Conservation (phyloP, 2,113 vertebrate genomes). For the Pseudonaja textilis region DNA sequence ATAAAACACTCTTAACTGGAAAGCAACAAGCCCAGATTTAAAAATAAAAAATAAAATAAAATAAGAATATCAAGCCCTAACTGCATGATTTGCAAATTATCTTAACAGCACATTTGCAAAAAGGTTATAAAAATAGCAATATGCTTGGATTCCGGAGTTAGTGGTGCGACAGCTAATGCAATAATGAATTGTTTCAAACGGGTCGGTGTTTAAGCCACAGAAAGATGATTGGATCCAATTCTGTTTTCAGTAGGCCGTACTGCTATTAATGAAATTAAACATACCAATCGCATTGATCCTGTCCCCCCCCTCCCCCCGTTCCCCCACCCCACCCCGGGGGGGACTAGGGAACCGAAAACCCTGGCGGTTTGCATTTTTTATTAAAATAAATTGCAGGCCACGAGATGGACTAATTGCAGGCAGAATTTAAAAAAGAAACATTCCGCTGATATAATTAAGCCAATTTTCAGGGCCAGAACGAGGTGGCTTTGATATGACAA, state of each 20-base stretch:
- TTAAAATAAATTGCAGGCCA: slow-evolving; percentile 95
- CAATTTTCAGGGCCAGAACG: slow-evolving; percentile 90
- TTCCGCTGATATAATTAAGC: slow-evolving; percentile 89
- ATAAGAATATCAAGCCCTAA: slow-evolving; percentile 17
- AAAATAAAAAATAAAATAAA: not conserved
- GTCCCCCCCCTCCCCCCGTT: too few species aligned
- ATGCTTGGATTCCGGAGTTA: slow-evolving; percentile 77
- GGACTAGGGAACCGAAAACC: slow-evolving; percentile 86
- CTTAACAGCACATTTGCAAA: slow-evolving; percentile 74
- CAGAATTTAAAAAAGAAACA: slow-evolving; percentile 86
- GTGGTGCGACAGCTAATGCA: slow-evolving; percentile 78
- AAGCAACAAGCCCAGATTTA: slow-evolving; percentile 59
- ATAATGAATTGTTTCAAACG: slow-evolving; percentile 88
- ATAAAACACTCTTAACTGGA: slow-evolving; percentile 65
- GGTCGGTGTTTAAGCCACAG: slow-evolving; percentile 81
- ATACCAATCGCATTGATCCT: slow-evolving; percentile 82
- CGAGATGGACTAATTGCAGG: slow-evolving; percentile 91
- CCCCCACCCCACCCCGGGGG: slow-evolving; percentile 66
- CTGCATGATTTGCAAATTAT: slow-evolving; percentile 76
- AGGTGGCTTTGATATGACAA: slow-evolving; percentile 84
- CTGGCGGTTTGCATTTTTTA: slow-evolving; percentile 87
- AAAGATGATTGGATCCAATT: slow-evolving; percentile 90
- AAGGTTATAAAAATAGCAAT: slow-evolving; percentile 80
- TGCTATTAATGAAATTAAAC: slow-evolving; percentile 98
- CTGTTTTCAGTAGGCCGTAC: slow-evolving; percentile 90